A percentile compares a stretch with the other conserved stretches of the same genome.
Evolutionary conservation across 2,797 vertebrate genomes (phyloP).

Genomic region (Oophaga sylvatica): DNA sequence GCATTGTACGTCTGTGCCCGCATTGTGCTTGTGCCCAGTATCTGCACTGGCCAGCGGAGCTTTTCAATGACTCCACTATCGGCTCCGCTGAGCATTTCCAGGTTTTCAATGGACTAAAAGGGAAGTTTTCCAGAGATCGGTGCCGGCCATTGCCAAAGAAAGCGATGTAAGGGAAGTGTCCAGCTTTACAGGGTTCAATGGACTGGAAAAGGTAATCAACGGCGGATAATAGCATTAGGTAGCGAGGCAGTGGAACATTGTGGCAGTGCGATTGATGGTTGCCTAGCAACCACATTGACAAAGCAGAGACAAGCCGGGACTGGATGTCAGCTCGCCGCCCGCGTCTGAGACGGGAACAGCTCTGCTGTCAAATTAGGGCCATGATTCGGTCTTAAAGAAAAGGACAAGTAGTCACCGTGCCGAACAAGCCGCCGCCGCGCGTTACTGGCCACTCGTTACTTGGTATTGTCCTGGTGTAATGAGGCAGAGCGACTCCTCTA

Average conservation of each 20-base stretch:
- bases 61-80: constrained; percentile 23
- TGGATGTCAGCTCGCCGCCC: constrained; percentile 47
- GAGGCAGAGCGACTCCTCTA: neutral
- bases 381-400: constrained; percentile 13
- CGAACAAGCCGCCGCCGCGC: neutral
- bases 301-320: neutral
- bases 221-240: constrained; percentile 58
- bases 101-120: constrained; percentile 46
- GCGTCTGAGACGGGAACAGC: constrained; percentile 39
- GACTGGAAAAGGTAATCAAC: constrained; percentile 40
- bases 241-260: constrained; percentile 28
- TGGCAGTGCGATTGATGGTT: constrained; percentile 62
- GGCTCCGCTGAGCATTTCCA: constrained; percentile 33
- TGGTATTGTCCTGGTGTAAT: constrained; percentile 6
- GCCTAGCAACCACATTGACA: constrained; percentile 65
- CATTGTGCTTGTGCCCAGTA: constrained; percentile 30
- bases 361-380: constrained; percentile 57
- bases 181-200: constrained; percentile 46
- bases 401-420: constrained; percentile 1
- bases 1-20: neutral
- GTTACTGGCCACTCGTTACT: neutral
- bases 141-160: constrained; percentile 38
- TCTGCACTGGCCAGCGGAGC: constrained; percentile 33
- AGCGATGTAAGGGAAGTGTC: neutral
- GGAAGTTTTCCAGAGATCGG: constrained; percentile 41